Evolutionary conservation across 2,888 invertebrate species (phyloP), one percentile per base, ranked within the genome.

Genomic region (Lysandra coridon): DNA sequence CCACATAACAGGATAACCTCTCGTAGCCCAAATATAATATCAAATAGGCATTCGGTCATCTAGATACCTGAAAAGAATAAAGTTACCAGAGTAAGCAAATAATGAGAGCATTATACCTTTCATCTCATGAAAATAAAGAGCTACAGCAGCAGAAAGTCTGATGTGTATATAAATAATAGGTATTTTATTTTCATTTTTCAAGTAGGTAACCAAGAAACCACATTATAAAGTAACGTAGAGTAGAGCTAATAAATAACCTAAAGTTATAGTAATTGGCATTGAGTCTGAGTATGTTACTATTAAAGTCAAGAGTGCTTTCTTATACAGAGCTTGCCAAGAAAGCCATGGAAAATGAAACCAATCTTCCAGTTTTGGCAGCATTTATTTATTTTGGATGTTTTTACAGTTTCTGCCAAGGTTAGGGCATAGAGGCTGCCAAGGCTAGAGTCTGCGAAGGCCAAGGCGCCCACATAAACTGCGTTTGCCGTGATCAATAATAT

Each of bases 311-410:
- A 23, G 23, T 23, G 23, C 23, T 14, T 57, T 5, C 75, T 75
- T 57, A 23, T 64, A 30, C 5, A 23, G 30, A 23, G 14, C 57
- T 76, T 76, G 76, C 57, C 76, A 76, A 76, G 14, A 49, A 30
- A 30, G 17, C 57, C 76, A 33, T 76, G 37, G 53, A 57, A 76
- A 76, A 76, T 57, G 76, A 76, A 76, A 30, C 14, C 76, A 5
- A 53, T 7, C 76, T 75, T 30, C 49, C 17, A 76, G 57, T 57
- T 76, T 76, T 76, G 76, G 76, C 76, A 76, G 53, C 76, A 57
- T 57, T 23, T 76, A 76, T 33, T 76, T 76, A 7, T 5, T 57
- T 76, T 57, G 14, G 23, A 53, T 53, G 53, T 30, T 57, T 53
- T 12, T 69, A 69, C 33, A 33, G 17, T 23, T 23, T 44, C 57